Evolutionary conservation across 2,797 vertebrate species (phyloP), one percentile per base, ranked within the genome.

Genomic region (Lagocephalus sceleratus): DNA sequence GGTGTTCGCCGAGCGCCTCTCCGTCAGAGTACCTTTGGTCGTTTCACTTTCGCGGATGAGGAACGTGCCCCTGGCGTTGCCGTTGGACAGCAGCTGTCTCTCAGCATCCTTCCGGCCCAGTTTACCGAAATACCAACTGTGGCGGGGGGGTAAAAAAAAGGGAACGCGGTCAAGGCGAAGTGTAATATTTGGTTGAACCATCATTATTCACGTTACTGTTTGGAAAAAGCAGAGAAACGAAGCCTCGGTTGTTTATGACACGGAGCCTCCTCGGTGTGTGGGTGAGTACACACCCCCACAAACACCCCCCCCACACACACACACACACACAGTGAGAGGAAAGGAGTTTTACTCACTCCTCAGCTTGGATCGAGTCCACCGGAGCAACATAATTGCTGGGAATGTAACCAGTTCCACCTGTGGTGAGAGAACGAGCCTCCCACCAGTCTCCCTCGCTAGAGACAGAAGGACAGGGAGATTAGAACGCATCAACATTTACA

Each of bases 361-460:
- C 97, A 57, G 97, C 97, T 85, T 99, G 97, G 90, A 99, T 98
- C 6, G 97, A 99, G 86, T 99, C 97, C 26, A 98, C 97, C 5
- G 97, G 97, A 90, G 97, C 97, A 83, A 99, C 97, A 45, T 99
- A 99, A 89, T 99, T 99, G 85, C 97, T 99, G 86, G 97, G 97
- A 89, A 99, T 99, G 87, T 98, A 99, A 86, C 97, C 97, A 15
- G 94, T 97, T 85, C 96, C 95, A 58, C 96, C 96, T 64, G 97
- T 98, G 73, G 95, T 95, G 85, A 99, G 86, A 63, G 97, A 98
- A 35, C 96, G 94, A 35, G 97, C 97, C 82, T 99, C 97, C 97
- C 97, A 99, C 97, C 97, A 99, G 83, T 99, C 97, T 58, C 97
- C 97, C 93, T 99, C 97, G 57, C 97, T 99, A 90, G 64, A 57